Evolutionary conservation across 2,888 invertebrate species (phyloP), one percentile per base, ranked within the genome.

Genomic region (Eupithecia exiguata): DNA sequence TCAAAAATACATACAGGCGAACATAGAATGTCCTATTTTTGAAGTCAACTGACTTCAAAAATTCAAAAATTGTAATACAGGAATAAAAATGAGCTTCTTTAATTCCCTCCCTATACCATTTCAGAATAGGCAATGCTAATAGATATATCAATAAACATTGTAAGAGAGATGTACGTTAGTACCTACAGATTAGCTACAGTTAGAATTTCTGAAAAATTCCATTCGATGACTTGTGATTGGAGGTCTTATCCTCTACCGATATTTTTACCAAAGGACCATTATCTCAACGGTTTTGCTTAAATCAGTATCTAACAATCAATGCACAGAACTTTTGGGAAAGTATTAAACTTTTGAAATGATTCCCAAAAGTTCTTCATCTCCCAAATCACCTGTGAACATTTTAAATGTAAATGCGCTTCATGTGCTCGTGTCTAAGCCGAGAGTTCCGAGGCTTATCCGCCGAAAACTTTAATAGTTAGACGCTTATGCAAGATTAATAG

Each of bases 401-500:
- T 63, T 66, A 46, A 53, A 71, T 62, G 74, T 79, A 79, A 81
- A 81, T 82, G 79, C 79, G 77, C 81, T 81, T 79, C 86, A 88
- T 84, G 85, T 86, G 87, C 76, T 79, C 88, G 85, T 87, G 88
- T 86, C 88, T 87, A 84, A 87, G 80, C 85, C 83, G 81, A 84
- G 87, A 89, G 88, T 89, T 86, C 84, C 79, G 83, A 82, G 84
- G 88, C 85, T 90, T 89, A 89, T 85, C 87, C 81, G 79, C 75
- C 82, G 84, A 86, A 89, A 90, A 89, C 88, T 89, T 90, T 86
- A 87, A 89, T 88, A 89, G 88, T 88, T 84, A 84, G 86, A 84
- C 83, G 85, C 86, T 89, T 87, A 88, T 87, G 84, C 84, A 86
- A 88, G 89, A 90, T 90, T 90, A 89, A 89, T 87, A 84, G 87